These are phyloP conservation scores for Cotesia chilonis DNA, from an alignment of 1,140 invertebrate species.

Conservation along the genomic window DNA sequence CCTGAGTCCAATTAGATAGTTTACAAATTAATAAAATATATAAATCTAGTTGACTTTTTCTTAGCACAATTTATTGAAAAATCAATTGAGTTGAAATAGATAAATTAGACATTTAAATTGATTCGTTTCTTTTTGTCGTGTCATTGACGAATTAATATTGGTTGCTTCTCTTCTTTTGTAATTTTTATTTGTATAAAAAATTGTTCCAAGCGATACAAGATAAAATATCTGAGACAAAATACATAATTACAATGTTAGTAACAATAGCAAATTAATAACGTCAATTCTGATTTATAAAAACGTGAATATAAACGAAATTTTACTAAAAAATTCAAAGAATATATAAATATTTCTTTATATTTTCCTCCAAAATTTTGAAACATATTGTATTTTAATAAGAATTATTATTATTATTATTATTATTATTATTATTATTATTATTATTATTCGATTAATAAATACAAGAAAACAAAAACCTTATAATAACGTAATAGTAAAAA, in stretches of 20 bases:
- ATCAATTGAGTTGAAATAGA: not conserved
- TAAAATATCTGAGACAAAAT: slow-evolving; percentile 48
- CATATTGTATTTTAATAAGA: slow-evolving; percentile 45
- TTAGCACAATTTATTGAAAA: too few species aligned
- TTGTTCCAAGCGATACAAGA: slow-evolving; percentile 51
- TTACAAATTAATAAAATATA: slow-evolving; percentile 9
- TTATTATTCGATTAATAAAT: slow-evolving; percentile 46
- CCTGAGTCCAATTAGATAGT: slow-evolving; percentile 18
- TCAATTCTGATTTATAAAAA: slow-evolving; percentile 37
- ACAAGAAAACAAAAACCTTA: slow-evolving; percentile 40
- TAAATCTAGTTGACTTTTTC: not conserved
- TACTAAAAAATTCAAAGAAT: slow-evolving; percentile 7
- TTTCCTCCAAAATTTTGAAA: slow-evolving; percentile 52
- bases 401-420: slow-evolving; percentile 23
- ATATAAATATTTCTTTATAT: slow-evolving; percentile 46
- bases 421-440: too few species aligned
- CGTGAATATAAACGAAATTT: slow-evolving; percentile 45
- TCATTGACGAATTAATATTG: not conserved
- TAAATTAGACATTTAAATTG: not conserved
- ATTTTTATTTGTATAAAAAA: slow-evolving; percentile 48
- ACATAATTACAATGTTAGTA: slow-evolving; percentile 27
- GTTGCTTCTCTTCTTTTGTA: slow-evolving; percentile 32
- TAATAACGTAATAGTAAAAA: slow-evolving; percentile 22
- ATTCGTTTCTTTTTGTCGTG: not conserved
- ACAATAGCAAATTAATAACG: slow-evolving; percentile 36